Evolutionary conservation across 2,113 vertebrate genomes (phyloP), one percentile per base, ranked within the genome.

Genomic region (Phycodurus eques): DNA sequence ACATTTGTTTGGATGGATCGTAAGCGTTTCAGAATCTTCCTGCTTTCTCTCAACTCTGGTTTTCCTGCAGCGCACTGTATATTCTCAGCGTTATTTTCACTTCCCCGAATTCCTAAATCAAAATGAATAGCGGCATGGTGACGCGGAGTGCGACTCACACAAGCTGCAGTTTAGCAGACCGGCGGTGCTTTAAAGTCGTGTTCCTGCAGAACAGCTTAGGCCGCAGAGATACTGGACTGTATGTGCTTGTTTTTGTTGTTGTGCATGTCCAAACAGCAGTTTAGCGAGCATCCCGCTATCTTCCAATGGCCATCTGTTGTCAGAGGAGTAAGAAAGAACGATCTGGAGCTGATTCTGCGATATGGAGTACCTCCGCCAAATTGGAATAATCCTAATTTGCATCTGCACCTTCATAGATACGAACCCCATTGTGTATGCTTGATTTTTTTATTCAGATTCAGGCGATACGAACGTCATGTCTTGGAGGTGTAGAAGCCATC

Each of bases 291-390:
- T 79, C 88, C 83, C 74, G 75, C 75, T 80, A 87, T 88, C 86
- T 81, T 85, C 80, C 73, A 71, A 83, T 75, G 73, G 81, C 87
- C 88, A 85, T 91, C 87, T 91, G 88, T 84, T 85, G 70, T 67
- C 43, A 66, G 71, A 54, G 73, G 35, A n/a, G 65, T 42, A 31
- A 42, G 22, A 66, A 70, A 77, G 42, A 70, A 22, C 17, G 9
- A 43, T 0, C 12, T 20, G 39, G 39, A 44, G 2, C 20, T 71
- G 74, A 81, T 77, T 67, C 68, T 64, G 68, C 72, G 70, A 44
- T 51, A 66, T 8, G 59, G 31, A 35, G 57, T 12, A 60, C 57
- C 27, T 27, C 5, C 0, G 20, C 20, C 53, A 54, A 54, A n/a
- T 11, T n/a, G 53, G 53, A 54, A 54, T 54, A 54, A 54, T 54